Conservation (phyloP, 2,888 invertebrate genomes). For the Cantharis rufa region DNA sequence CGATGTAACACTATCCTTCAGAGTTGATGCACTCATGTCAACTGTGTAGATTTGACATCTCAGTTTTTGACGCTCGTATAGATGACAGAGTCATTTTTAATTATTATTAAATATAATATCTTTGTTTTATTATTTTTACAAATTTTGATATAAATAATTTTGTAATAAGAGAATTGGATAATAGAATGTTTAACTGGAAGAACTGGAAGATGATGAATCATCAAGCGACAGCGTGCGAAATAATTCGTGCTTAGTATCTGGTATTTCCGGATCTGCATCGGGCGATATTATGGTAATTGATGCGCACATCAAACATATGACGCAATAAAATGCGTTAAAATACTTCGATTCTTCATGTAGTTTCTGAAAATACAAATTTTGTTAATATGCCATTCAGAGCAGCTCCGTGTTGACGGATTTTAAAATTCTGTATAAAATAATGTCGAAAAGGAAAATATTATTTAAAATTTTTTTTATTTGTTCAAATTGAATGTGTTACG, state of each 20-base stretch:
- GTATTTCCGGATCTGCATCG: not conserved
- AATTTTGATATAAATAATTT: not conserved
- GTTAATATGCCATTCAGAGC: no score
- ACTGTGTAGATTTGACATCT: not conserved
- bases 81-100: not conserved
- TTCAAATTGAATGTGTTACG: no score
- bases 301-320: not conserved
- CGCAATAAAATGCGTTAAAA: not conserved
- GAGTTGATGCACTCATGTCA: not conserved
- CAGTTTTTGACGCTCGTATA: not conserved
- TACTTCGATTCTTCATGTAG: not conserved
- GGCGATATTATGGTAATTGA: not conserved
- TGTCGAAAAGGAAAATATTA: no score
- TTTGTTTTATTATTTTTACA: not conserved
- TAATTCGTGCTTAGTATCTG: not conserved
- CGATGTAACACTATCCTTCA: not conserved
- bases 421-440: no score
- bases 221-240: not conserved
- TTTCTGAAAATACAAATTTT: not conserved
- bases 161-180: not conserved
- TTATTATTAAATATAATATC: no score
- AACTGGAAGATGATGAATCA: not conserved
- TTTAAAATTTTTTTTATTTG: no score
- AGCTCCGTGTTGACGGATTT: no score
- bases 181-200: not conserved